Conservation (phyloP, 2,888 invertebrate genomes). For the Gastracanthus pulcherrimus region DNA sequence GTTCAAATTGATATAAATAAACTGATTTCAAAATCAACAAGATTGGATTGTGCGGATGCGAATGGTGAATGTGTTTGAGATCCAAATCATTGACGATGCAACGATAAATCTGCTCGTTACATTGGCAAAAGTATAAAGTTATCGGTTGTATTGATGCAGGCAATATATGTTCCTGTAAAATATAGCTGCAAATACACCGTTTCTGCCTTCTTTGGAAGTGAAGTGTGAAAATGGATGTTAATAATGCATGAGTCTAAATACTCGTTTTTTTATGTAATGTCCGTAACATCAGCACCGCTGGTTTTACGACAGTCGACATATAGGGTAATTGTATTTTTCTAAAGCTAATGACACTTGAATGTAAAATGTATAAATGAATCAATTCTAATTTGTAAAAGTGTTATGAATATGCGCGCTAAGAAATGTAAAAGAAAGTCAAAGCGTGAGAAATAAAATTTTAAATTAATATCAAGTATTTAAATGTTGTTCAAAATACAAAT, state of each 20-base stretch:
- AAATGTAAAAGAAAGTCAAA: slow-evolving; percentile 16
- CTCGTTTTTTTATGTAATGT: slow-evolving; percentile 10
- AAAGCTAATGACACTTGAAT: slow-evolving; percentile 13
- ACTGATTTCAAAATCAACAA: slow-evolving; percentile 76
- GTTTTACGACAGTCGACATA: not conserved
- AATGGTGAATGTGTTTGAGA: slow-evolving; percentile 77
- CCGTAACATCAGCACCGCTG: not conserved
- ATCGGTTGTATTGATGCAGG: slow-evolving; percentile 57
- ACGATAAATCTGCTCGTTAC: slow-evolving; percentile 73
- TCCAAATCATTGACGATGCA: slow-evolving; percentile 63
- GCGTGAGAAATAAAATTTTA: slow-evolving; percentile 8
- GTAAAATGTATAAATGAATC: slow-evolving; percentile 24
- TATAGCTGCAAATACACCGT: not conserved
- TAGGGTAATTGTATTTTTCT: not conserved
- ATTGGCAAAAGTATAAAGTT: slow-evolving; percentile 65
- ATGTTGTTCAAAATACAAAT: too few species aligned
- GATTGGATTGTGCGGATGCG: slow-evolving; percentile 77
- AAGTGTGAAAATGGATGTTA: slow-evolving; percentile 70
- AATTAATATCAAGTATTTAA: too few species aligned
- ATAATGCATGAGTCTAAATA: slow-evolving; percentile 66
- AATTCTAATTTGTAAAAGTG: slow-evolving; percentile 27
- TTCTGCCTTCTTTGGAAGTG: slow-evolving; percentile 64
- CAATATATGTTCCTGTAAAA: slow-evolving; percentile 7
- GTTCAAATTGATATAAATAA: slow-evolving; percentile 76
- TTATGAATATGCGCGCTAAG: slow-evolving; percentile 2